Percentiles rank a stretch among this genome's conserved stretches.
phyloP scores from a whole-genome alignment of 2,888 invertebrate genomes.

The Caenorhabditis sp. region DNA sequence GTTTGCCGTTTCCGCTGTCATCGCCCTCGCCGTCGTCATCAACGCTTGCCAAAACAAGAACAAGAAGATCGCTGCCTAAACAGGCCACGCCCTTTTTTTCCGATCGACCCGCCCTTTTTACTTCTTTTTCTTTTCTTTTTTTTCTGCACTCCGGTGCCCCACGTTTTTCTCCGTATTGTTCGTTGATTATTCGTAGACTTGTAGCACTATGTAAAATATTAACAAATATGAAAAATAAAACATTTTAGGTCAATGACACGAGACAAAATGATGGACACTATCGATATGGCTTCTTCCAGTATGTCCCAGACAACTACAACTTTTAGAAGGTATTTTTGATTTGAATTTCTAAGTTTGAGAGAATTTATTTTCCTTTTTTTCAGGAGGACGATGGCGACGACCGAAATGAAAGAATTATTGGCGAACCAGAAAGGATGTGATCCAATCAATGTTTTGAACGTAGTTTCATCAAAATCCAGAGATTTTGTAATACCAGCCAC shows the following conservation, averaged over 20 bases:
- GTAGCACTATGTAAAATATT: no score
- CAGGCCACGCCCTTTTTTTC: slow-evolving; percentile 3
- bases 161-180: slow-evolving; percentile 19
- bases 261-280: slow-evolving; percentile 16
- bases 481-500: background rate
- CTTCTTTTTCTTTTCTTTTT: slow-evolving; percentile 7
- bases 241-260: slow-evolving; percentile 33
- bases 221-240: slow-evolving; percentile 21
- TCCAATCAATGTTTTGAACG: background rate
- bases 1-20: slow-evolving; percentile 61
- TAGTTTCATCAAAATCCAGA: background rate
- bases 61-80: slow-evolving; percentile 40
- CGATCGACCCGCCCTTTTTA: slow-evolving; percentile 15
- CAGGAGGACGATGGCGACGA: slow-evolving; percentile 27
- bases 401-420: slow-evolving; percentile 18
- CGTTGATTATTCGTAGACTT: slow-evolving; percentile 11
- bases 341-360: background rate
- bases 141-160: slow-evolving; percentile 13
- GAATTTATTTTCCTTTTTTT: slow-evolving; percentile 4
- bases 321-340: background rate
- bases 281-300: slow-evolving; percentile 11
- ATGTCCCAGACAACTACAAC: background rate
- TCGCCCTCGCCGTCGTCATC: slow-evolving; percentile 63
- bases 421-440: background rate
- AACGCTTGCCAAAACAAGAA: slow-evolving; percentile 47